Evolutionary conservation across 2,113 vertebrate species (phyloP), one percentile per base, ranked within the genome.

Genomic region (Notiomystis cincta): DNA sequence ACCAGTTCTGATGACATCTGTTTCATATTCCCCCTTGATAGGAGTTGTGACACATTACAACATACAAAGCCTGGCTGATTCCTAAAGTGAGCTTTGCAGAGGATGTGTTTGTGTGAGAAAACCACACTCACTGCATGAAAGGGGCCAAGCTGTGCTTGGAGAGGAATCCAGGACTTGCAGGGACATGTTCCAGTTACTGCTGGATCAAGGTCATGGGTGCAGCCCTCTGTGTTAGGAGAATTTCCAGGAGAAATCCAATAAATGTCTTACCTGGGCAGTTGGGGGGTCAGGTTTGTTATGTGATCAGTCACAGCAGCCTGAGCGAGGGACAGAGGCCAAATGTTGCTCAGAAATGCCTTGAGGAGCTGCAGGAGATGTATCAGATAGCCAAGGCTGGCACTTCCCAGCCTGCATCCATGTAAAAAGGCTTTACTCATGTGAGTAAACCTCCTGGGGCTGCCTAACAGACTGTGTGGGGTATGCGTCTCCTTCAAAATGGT

Each of bases 11-110:
- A 67, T 57, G 91, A 87, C 77, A 80, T 87, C 87, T 96, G 72
- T 79, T 91, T 92, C 78, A 33, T 81, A 95, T 86, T 87, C 67
- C 89, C 80, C 65, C 75, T 89, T 70, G 82, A 91, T 94, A 95
- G 78, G 78, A 95, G 84, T 82, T 94, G 76, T 94, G 90, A 85
- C 44, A 70, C 33, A 69, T 90, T 85, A 67, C 76, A 89, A 70
- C 60, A 7, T 23, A 72, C 85, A 82, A 75, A 57, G 76, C 70
- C 72, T 60, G 81, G 50, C 54, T 90, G 76, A 85, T 93, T 85
- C 54, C 90, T 73, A n/a, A 77, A 85, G 91, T 3, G 10, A 81
- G 87, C 76, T 76, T 82, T 77, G 47, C 71, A 67, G 76, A 85
- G 51, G 25, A 70, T 47, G 60, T 21, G 8, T 82, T 85, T 75